Evolutionary conservation across 1,140 invertebrate genomes (phyloP), one percentile per base, ranked within the genome.

Genomic region (Camponotus pennsylvanicus): DNA sequence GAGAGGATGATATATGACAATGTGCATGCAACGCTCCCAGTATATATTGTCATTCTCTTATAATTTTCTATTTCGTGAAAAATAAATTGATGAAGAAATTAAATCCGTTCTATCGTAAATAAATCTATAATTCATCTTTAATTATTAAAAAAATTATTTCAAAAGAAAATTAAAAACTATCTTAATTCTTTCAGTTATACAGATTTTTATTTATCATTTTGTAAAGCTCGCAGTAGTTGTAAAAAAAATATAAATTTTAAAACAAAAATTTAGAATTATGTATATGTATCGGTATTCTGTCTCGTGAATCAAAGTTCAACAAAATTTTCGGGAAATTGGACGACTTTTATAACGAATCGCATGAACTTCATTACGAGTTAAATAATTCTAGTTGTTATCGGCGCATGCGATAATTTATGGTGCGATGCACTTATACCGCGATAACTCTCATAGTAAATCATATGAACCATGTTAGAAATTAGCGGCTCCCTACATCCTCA

Each of bases 361-460:
- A 4, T 6, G 13, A 6, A 15, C 45, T 52, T 21, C 76, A 66
- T 64, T 49, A 45, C 34, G 7, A 70, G 52, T 57, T 57, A 15
- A 70, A 70, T 37, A 57, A 80, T 80, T 70, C 34, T 59, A 13
- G 21, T 57, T 70, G n/a, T 70, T 70, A 59, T 70, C 66, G 49
- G 64, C 15, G 64, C 13, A n/a, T n/a, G 78, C 49, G 7, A 70
- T 57, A 70, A 78, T 78, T 78, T 78, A 78, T 27, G 40, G 15
- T 27, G 21, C 18, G 61, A 13, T 75, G 77, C 64, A 69, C 34
- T 69, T 69, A 27, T 15, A 15, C 15, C 49, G 49, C 64, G 37
- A 5, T 59, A 70, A 80, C 78, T 80, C 66, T 57, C 64, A 42
- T 57, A 59, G 66, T 80, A 80, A 80, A 80, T 80, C 78, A 80